Evolutionary conservation across 1,140 invertebrate species (phyloP).

Genomic region (Rhopalosiphum maidis): DNA sequence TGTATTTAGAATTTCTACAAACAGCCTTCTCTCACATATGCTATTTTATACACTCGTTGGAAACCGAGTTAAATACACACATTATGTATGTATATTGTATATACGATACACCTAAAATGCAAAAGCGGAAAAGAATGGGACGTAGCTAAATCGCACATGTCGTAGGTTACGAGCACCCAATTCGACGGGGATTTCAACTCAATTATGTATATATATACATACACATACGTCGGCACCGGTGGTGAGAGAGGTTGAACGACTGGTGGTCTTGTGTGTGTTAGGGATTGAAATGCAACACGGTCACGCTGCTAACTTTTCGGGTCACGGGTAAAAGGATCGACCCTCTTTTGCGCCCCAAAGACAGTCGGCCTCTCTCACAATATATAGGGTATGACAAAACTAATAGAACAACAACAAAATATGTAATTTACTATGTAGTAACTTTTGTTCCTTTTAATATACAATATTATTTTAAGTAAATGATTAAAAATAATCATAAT

Average conservation of each 20-base stretch:
- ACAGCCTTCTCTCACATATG: not conserved
- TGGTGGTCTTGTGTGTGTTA: not conserved
- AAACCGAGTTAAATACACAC: not conserved
- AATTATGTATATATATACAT: slow-evolving; percentile 38
- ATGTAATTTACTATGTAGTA: not conserved
- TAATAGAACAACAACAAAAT: not conserved
- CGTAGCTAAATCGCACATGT: slow-evolving; percentile 34
- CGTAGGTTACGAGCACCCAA: not conserved
- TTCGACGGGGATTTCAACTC: slow-evolving; percentile 53
- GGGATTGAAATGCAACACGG: slow-evolving; percentile 45
- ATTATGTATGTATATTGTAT: not conserved
- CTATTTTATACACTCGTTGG: not conserved
- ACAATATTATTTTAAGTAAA: too few species aligned
- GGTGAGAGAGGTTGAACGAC: not conserved
- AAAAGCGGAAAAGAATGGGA: slow-evolving; percentile 15
- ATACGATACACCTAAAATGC: not conserved
- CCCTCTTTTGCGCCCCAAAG: not conserved
- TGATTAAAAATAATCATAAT: not conserved
- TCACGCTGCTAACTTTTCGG: slow-evolving; percentile 52
- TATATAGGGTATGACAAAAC: not conserved
- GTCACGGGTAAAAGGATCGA: slow-evolving; percentile 45
- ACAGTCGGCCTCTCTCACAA: not conserved
- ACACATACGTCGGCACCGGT: too few species aligned
- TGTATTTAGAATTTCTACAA: not conserved
- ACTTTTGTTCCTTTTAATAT: not conserved